Evolutionary conservation across 2,888 invertebrate genomes (phyloP).

Genomic region (Papilio protenor): DNA sequence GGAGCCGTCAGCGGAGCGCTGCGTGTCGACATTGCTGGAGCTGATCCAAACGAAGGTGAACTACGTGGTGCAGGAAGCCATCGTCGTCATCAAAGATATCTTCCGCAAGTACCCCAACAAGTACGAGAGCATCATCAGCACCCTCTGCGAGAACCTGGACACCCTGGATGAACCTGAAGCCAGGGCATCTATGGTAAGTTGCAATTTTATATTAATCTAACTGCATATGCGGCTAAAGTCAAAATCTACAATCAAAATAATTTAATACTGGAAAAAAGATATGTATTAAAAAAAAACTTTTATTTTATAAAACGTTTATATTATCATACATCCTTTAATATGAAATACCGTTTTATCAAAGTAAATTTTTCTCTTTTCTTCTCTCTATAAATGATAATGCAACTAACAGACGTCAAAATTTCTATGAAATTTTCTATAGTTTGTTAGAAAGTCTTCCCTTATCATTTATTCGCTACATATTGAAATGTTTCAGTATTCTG

Average conservation of each 20-base stretch:
- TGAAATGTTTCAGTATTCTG: too few relatives aligned
- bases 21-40: constrained; percentile 98
- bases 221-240: not conserved
- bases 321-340: too few relatives aligned
- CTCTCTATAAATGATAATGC: too few relatives aligned
- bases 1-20: constrained; percentile 98
- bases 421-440: too few relatives aligned
- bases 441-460: too few relatives aligned
- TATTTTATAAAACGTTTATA: too few relatives aligned
- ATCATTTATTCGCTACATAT: too few relatives aligned
- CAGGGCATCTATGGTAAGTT: constrained; percentile 95
- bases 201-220: not conserved
- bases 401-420: too few relatives aligned
- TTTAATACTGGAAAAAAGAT: too few relatives aligned
- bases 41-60: constrained; percentile 99
- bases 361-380: too few relatives aligned
- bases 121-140: constrained; percentile 99
- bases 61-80: constrained; percentile 99
- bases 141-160: constrained; percentile 98
- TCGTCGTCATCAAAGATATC: constrained; percentile 99
- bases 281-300: too few relatives aligned
- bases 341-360: too few relatives aligned
- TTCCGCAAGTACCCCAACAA: constrained; percentile 99
- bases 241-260: not conserved
- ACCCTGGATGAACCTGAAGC: constrained; percentile 99